Base-by-base conservation (phyloP, 2,113 vertebrate species). In the Tichodroma muraria region DNA sequence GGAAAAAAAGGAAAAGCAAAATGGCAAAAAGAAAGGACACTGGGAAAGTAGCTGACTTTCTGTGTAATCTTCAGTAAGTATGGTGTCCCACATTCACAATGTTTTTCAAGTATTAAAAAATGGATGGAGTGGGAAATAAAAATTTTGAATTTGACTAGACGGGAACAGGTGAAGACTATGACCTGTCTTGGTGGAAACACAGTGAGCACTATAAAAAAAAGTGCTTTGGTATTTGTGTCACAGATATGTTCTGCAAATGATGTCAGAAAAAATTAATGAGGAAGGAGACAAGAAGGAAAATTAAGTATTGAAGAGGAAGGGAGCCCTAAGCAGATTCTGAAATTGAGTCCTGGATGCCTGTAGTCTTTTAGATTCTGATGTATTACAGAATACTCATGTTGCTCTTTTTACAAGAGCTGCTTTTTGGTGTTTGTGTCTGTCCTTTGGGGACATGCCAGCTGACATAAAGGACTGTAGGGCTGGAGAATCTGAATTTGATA, bases 121-220 rank as follows among this genome's bases (percentile, higher is more conserved):
- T 16, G 4, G 42, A 24, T 88, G 44, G 47, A 44, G 8, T 38
- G 19, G 28, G 40, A 77, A 76, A 77, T 10, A 40, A 60, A 40
- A 60, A 49, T 52, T 47, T 56, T 24, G 33, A 69, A 22, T 70
- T 92, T 50, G 30, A 7, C 44, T 70, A 35, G 40, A 9, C 8
- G 52, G 37, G 80, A 94, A 23, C 6, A 40, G 25, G 3, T 77
- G 30, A 85, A 88, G 45, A 22, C 21, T 44, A 2, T 81, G 38
- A 56, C 13, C 30, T 68, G 10, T 12, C 16, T 54, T 78, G 22
- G 19, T 57, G 65, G 35, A 71, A 89, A 24, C 0, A 1, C 21
- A n/a, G 19, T 25, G 16, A 59, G 30, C 0, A 0, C 22, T 56
- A 0, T 33, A 23, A 65, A 38, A 59, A n/a, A 61, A 56, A 72